A percentile compares a stretch with the other conserved stretches of the same genome.
Evolutionary conservation across 2,888 invertebrate genomes (phyloP).

Genomic region (Digitonthophagus gazella): DNA sequence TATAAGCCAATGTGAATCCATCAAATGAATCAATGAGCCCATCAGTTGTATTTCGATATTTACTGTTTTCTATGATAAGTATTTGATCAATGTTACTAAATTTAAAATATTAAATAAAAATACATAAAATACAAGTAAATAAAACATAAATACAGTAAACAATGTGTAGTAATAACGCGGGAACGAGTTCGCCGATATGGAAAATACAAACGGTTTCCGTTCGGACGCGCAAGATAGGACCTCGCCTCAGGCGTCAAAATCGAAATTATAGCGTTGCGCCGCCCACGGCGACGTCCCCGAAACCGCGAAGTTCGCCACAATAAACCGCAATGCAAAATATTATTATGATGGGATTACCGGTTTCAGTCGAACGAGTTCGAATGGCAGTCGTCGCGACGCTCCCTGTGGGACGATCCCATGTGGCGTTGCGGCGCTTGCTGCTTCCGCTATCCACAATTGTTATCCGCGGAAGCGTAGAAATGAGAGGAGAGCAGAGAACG

Average conservation of each 20-base stretch:
- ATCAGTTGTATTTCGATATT: too few species aligned
- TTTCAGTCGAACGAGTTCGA: slow-evolving; percentile 64
- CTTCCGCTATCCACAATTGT: not conserved
- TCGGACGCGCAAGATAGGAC: not conserved
- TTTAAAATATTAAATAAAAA: too few species aligned
- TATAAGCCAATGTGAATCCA: too few species aligned
- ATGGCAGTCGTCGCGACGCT: slow-evolving; percentile 43
- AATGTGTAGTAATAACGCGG: not conserved
- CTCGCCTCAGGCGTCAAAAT: too few species aligned
- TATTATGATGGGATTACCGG: slow-evolving; percentile 69
- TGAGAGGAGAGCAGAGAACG: not conserved
- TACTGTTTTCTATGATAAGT: too few species aligned
- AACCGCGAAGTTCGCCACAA: slow-evolving; percentile 40
- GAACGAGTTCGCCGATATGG: not conserved
- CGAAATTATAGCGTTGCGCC: not conserved
- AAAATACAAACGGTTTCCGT: not conserved
- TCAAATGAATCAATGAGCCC: too few species aligned
- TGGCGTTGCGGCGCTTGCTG: not conserved
- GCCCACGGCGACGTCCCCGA: not conserved
- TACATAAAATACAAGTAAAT: too few species aligned
- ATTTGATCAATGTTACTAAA: too few species aligned
- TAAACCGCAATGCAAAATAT: slow-evolving; percentile 54
- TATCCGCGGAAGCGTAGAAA: not conserved
- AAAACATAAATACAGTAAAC: too few species aligned
- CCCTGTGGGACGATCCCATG: slow-evolving; percentile 1